Evolutionary conservation across 2,797 vertebrate species (phyloP), one percentile per base, ranked within the genome.

Genomic region (Nannoperca australis): DNA sequence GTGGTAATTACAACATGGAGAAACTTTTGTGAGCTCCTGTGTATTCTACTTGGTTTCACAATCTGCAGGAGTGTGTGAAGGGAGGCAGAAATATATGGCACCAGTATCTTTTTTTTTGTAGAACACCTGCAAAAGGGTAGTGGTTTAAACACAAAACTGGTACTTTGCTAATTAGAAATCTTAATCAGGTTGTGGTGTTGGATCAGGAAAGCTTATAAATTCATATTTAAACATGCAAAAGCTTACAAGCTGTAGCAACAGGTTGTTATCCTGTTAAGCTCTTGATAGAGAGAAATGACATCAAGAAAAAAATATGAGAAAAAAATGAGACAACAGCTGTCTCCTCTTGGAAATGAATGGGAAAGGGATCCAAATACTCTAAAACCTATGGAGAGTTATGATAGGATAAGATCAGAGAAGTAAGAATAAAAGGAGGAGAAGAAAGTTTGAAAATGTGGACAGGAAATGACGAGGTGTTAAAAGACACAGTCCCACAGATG

Each of bases 401-500:
- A 56, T 13, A 22, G 22, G 32, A 22, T 56, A 22, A 65, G 76
- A 89, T 88, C 75, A 84, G 74, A 90, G 72, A 72, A 17, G 56
- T 5, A 32, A 38, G 62, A 71, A 70, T 6, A 34, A 69, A 73
- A 80, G 36, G 54, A 40, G 30, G 45, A 68, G 55, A 79, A 72
- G 49, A 78, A 81, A 84, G 81, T 71, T 75, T 65, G 40, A 70
- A 74, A 84, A 61, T 38, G 24, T 51, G 83, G 61, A 75, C 65
- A 72, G 79, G 51, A 73, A 83, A 80, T 63, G 63, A 76, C 3
- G 9, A 79, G 50, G 72, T 82, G 69, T 78, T 83, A 73, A 78
- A 91, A 85, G 73, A 69, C 56, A 51, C 32, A 5, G 60, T 70
- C 70, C 75, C 79, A 76, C 86, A 90, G 85, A 89, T 91, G 90